Conservation (phyloP, 2,113 vertebrate genomes). For the Sitta europaea region DNA sequence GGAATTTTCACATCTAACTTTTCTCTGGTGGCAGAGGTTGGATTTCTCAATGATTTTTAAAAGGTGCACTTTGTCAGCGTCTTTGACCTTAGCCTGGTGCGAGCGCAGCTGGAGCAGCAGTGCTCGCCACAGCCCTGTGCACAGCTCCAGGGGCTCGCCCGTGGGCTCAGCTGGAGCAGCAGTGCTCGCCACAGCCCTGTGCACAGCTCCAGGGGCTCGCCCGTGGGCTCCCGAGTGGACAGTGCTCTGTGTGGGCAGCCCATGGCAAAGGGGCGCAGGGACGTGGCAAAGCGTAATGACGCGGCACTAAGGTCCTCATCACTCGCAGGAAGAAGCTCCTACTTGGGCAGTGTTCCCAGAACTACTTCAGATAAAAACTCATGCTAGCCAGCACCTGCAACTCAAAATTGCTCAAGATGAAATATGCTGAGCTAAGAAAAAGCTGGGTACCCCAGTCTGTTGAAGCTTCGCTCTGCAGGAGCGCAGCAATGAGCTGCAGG, state of each 20-base stretch:
- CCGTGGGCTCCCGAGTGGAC: not conserved
- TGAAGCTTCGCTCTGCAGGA: not conserved
- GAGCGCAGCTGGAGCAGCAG: not conserved
- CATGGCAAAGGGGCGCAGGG: not conserved
- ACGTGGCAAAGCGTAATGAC: not conserved
- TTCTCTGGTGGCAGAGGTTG: not conserved
- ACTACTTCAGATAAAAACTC: not conserved
- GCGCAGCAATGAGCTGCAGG: not conserved
- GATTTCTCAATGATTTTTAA: not conserved
- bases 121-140: rapidly evolving
- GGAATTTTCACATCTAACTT: not conserved
- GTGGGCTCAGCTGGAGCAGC: not conserved
- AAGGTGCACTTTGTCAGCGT: not conserved
- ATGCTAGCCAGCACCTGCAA: not conserved
- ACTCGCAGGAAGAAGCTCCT: not conserved
- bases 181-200: rapidly evolving
- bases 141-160: rapidly evolving
- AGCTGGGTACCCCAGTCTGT: rapidly evolving
- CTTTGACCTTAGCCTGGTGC: not conserved
- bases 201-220: not conserved
- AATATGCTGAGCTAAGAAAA: not conserved
- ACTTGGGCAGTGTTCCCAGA: not conserved
- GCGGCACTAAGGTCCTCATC: not conserved
- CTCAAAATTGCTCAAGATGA: not conserved
- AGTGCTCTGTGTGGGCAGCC: rapidly evolving